Evolutionary conservation across 1,140 invertebrate genomes (phyloP), one percentile per base, ranked within the genome.

Genomic region (Zaprionus africanus): DNA sequence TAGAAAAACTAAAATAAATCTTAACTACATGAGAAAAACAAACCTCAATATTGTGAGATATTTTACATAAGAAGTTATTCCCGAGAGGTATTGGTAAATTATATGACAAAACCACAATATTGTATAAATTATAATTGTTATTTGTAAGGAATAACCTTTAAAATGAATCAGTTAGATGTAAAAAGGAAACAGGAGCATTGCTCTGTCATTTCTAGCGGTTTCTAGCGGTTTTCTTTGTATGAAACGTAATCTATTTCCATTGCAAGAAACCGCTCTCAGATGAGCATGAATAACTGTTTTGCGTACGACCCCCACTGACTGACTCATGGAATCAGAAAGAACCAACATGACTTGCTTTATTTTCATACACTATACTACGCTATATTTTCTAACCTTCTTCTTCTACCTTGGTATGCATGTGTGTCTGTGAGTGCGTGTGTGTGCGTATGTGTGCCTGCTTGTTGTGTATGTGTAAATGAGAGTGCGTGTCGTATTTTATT

Each of bases 321-420:
- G n/a, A 46, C 41, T 46, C n/a, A 46, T 46, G 5, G 15, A 43
- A 43, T 0, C 41, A 7, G 41, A 34, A 34, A 46, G n/a, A 17
- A 46, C 6, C 6, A 46, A 17, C 2, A 46, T 46, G 41, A 46
- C 41, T 46, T 46, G 41, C 41, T 51, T 51, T 51, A 51, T 51
- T 51, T 51, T 51, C 4, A 19, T 22, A 24, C 46, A 17, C 46
- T 51, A 46, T 46, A 46, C 41, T 24, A 34, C 31, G 31, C 31
- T 34, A 13, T 49, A 46, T 17, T 51, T 51, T n/a, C 46, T 2
- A 12, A 51, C 9, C 19, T 24, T 49, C 46, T 43, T 13, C 31
- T 34, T 53, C 49, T 24, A 24, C n/a, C 46, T 53, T 46, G 41
- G 41, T 53, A 26, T 54, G n/a, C 46, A 53, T 51, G 15, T n/a